Conservation (phyloP, 2,888 invertebrate species). For the Dryobota labecula region DNA sequence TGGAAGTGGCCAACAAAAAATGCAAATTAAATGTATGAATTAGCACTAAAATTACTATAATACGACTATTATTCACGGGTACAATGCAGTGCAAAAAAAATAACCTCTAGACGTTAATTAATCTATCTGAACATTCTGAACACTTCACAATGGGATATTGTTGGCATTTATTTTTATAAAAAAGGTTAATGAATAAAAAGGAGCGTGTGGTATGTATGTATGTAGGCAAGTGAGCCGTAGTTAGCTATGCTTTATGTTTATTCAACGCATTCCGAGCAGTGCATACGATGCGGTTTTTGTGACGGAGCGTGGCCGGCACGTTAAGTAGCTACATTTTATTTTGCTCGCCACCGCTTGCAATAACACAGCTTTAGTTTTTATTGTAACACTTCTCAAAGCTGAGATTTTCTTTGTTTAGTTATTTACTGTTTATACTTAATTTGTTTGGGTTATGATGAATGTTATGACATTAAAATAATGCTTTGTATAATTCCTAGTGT, state of each 20-base stretch:
- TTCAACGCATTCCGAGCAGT: conserved; percentile 69
- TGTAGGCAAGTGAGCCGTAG: conserved; percentile 56
- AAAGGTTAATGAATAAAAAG: conserved; percentile 68
- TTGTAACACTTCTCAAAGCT: conserved; percentile 48
- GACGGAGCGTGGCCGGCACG: conserved; percentile 52
- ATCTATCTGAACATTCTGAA: conserved; percentile 66
- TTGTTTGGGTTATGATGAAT: conserved; percentile 21
- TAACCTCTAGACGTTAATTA: conserved; percentile 66
- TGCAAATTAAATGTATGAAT: conserved; percentile 47
- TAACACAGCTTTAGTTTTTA: conserved; percentile 57
- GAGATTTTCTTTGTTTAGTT: conserved; percentile 47
- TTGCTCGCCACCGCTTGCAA: conserved; percentile 57
- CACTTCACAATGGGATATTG: conserved; percentile 72
- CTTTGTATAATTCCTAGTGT: conserved; percentile 13
- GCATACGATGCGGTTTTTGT: conserved; percentile 66
- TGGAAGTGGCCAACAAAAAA: conserved; percentile 36
- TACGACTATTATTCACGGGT: conserved; percentile 44
- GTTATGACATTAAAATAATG: conserved; percentile 19
- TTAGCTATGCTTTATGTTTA: conserved; percentile 66
- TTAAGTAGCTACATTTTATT: conserved; percentile 59
- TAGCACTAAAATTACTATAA: conserved; percentile 48
- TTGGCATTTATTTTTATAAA: conserved; percentile 68
- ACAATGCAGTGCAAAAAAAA: conserved; percentile 58
- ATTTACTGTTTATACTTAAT: conserved; percentile 43
- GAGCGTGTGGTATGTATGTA: conserved; percentile 54